Evolutionary conservation across 2,113 vertebrate species (phyloP).

Genomic region (Sarotherodon lohbergeri): DNA sequence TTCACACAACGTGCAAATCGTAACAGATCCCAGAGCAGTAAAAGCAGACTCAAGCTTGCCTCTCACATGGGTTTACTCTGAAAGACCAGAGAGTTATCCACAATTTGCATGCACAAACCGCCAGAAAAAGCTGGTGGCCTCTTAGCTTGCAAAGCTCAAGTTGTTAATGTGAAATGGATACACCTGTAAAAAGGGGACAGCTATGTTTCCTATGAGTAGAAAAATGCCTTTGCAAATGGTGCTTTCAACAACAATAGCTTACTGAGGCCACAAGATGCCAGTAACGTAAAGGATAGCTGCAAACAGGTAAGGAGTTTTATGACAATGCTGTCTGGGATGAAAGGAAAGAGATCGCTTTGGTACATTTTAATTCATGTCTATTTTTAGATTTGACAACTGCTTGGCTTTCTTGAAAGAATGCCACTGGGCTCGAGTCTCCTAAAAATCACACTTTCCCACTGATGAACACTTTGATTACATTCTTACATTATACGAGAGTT

Average conservation of each 20-base stretch:
- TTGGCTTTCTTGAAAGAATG: background rate
- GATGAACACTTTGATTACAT: background rate
- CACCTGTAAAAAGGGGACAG: background rate
- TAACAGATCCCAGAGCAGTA: background rate
- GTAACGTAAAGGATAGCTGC: background rate
- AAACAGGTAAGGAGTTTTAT: background rate
- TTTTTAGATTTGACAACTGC: background rate
- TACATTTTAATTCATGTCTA: background rate
- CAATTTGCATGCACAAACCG: rapidly evolving
- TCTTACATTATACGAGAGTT: background rate
- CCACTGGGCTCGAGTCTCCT: background rate
- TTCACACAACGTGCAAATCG: background rate
- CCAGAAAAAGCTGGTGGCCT: background rate
- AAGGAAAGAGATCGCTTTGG: background rate
- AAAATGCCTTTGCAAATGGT: background rate
- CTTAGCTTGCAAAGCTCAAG: background rate
- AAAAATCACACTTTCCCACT: background rate
- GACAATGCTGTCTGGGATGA: background rate
- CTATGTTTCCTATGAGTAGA: background rate
- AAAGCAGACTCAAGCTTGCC: background rate
- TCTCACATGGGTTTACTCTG: background rate
- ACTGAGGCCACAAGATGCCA: background rate
- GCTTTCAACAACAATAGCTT: background rate
- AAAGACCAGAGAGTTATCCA: background rate
- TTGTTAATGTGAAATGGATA: background rate